Evolutionary conservation across 1,140 invertebrate species (phyloP).

Genomic region (Drosophila oshimai): DNA sequence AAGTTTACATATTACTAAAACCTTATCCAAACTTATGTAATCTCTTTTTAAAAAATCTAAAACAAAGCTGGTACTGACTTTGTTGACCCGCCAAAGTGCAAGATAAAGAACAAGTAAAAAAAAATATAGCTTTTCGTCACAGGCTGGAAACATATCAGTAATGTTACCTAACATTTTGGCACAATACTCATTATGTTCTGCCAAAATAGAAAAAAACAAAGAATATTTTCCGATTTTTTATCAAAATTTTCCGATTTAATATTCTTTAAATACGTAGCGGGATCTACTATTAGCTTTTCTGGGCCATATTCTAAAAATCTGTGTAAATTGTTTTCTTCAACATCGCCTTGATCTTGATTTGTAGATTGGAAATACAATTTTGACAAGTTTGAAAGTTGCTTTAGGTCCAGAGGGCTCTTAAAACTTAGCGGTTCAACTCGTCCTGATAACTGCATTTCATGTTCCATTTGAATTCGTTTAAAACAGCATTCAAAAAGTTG

Average conservation of each 20-base stretch:
- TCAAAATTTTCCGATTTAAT: conserved; percentile 6
- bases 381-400: conserved; percentile 10
- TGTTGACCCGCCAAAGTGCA: conserved; percentile 24
- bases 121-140: conserved; percentile 26
- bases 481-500: conserved; percentile 39
- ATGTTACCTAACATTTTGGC: conserved; percentile 13
- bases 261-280: conserved; percentile 3
- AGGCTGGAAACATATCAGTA: background rate
- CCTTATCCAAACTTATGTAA: conserved; percentile 22
- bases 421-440: background rate
- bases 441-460: background rate
- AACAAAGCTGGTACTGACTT: conserved; percentile 20
- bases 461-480: conserved; percentile 20
- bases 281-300: conserved; percentile 1
- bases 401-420: background rate
- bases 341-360: background rate
- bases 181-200: conserved; percentile 26
- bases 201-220: conserved; percentile 47
- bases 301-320: conserved; percentile 30
- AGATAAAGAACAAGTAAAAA: conserved; percentile 48
- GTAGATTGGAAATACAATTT: background rate
- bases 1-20: conserved; percentile 36
- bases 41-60: conserved; percentile 27
- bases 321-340: conserved; percentile 28
- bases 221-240: conserved; percentile 21